These are phyloP conservation scores for Sebastes itinus DNA, from an alignment of 2,797 vertebrate genomes.

Conservation along the genomic window DNA sequence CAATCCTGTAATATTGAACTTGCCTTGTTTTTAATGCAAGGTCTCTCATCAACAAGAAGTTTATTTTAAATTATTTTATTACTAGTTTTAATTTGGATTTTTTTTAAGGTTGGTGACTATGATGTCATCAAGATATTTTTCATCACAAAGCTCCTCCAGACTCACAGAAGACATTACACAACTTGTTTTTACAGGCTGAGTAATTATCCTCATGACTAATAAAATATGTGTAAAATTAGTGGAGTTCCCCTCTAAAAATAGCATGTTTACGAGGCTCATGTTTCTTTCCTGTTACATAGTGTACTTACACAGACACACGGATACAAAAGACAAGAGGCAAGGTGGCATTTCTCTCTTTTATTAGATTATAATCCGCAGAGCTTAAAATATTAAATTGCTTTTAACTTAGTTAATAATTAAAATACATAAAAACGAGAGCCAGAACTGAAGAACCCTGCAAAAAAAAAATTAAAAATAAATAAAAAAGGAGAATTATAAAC, in stretches of 20 bases:
- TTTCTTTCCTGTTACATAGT: background rate
- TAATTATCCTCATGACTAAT: background rate
- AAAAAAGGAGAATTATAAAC: conserved; percentile 81
- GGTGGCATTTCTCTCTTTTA: conserved; percentile 84
- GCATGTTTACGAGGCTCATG: background rate
- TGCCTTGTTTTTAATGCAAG: no score
- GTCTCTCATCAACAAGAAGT: no score
- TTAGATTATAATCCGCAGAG: conserved; percentile 89
- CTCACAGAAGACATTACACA: background rate
- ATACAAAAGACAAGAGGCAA: conserved; percentile 36
- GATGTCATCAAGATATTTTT: background rate
- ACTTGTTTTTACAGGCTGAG: background rate
- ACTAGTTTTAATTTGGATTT: no score
- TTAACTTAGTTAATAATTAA: conserved; percentile 90
- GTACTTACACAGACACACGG: background rate
- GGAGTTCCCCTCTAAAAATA: background rate
- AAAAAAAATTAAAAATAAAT: conserved; percentile 81
- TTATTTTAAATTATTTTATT: no score
- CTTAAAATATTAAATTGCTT: conserved; percentile 89
- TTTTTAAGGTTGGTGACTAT: no score
- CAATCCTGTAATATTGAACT: no score
- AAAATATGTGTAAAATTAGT: background rate
- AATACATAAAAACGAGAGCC: conserved; percentile 89
- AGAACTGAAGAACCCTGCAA: conserved; percentile 87
- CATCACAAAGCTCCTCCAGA: background rate